Evolutionary conservation across 2,797 vertebrate species (phyloP).

Genomic region (Apogon hyalosoma): DNA sequence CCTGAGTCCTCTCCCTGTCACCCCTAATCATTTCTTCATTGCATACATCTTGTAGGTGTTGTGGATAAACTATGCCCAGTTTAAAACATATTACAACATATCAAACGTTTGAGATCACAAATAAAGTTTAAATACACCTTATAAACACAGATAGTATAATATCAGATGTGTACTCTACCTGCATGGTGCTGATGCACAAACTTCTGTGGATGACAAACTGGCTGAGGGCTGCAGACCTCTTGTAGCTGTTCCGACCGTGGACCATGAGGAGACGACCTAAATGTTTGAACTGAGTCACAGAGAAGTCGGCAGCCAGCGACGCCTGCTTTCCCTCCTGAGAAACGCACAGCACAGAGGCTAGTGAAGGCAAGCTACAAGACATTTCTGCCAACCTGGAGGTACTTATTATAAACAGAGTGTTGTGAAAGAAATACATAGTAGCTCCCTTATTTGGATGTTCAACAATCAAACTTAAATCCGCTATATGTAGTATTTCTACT

Average conservation of each 20-base stretch:
- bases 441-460: not conserved
- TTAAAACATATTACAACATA: not conserved
- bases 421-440: constrained; percentile 3
- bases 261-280: constrained; percentile 97
- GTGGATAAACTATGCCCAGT: constrained; percentile 9
- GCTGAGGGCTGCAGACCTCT: constrained; percentile 95
- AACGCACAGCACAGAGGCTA: constrained; percentile 53
- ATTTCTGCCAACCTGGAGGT: constrained; percentile 28
- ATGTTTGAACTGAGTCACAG: constrained; percentile 97
- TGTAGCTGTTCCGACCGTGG: constrained; percentile 98
- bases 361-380: constrained; percentile 30
- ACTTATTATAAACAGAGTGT: not conserved
- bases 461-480: not conserved
- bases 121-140: not conserved
- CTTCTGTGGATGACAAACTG: constrained; percentile 99
- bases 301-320: constrained; percentile 96
- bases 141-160: not conserved
- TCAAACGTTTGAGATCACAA: not conserved
- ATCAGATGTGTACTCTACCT: constrained; percentile 82
- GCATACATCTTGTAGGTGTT: constrained; percentile 20
- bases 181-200: constrained; percentile 98
- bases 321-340: constrained; percentile 97
- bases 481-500: no score
- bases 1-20: constrained; percentile 34
- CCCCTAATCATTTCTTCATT: constrained; percentile 9